Conservation (phyloP, 2,797 vertebrate species). For the Macroramphosus scolopax region DNA sequence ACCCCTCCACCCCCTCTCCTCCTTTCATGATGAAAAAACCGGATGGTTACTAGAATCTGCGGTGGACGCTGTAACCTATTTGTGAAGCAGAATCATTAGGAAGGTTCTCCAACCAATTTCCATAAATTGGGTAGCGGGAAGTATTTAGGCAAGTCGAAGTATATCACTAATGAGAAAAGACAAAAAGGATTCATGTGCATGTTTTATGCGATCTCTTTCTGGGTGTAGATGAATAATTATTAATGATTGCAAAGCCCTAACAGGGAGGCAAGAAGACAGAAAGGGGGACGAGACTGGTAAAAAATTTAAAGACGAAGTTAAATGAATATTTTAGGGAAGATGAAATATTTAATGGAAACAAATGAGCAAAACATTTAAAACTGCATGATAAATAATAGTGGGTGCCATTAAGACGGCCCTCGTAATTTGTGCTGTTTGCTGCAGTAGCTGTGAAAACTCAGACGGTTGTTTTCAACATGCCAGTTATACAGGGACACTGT, state of each 20-base stretch:
- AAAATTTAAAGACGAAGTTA: constrained; percentile 81
- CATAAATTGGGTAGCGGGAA: constrained; percentile 79
- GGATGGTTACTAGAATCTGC: constrained; percentile 53
- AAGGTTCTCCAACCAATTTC: constrained; percentile 74
- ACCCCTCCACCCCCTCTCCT: not conserved
- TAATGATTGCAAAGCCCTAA: constrained; percentile 81
- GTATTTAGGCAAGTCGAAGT: constrained; percentile 80
- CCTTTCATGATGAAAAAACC: constrained; percentile 59
- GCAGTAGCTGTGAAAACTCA: constrained; percentile 57
- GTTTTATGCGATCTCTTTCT: constrained; percentile 83
- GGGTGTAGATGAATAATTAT: constrained; percentile 81
- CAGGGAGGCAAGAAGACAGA: constrained; percentile 73
- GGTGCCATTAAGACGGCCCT: constrained; percentile 63
- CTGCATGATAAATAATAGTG: constrained; percentile 76
- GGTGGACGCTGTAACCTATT: constrained; percentile 66
- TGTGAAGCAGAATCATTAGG: constrained; percentile 71
- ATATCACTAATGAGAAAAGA: constrained; percentile 84
- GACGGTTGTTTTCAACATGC: constrained; percentile 64
- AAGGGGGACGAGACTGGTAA: constrained; percentile 76
- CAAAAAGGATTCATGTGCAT: constrained; percentile 82
- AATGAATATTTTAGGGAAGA: constrained; percentile 84
- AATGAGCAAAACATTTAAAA: constrained; percentile 84
- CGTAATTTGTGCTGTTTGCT: constrained; percentile 56
- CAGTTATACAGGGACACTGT: constrained; percentile 54
- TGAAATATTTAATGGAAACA: constrained; percentile 85